A percentile compares a stretch with the other conserved stretches of the same genome.
Conservation (phyloP, 2,113 vertebrate species). For the Galbula dea region DNA sequence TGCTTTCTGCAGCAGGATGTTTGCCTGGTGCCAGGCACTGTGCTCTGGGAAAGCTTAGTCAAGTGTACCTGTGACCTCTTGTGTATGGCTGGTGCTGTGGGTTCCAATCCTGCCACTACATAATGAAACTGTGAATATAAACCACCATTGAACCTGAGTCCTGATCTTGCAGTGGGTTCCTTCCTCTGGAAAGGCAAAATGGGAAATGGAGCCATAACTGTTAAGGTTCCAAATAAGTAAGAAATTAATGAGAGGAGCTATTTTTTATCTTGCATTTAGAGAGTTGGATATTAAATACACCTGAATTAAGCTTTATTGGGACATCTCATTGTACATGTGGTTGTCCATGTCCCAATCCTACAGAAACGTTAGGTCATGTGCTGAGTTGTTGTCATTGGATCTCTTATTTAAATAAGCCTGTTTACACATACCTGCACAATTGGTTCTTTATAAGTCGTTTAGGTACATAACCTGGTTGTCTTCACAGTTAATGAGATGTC, state of each 20-base stretch:
- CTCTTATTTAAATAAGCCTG: neutral
- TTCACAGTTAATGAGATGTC: neutral
- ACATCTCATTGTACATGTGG: neutral
- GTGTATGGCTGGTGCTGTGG: rapidly evolving
- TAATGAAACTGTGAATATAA: rapidly evolving
- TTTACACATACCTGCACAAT: neutral
- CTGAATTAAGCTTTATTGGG: neutral
- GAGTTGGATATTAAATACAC: neutral
- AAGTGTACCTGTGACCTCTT: neutral
- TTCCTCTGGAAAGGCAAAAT: neutral
- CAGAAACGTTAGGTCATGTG: neutral
- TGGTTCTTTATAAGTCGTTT: neutral
- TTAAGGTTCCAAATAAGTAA: neutral
- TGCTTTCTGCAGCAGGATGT: slow-evolving; percentile 16
- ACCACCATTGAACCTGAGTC: neutral
- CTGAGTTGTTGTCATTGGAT: neutral
- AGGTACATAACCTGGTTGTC: neutral
- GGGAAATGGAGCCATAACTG: rapidly evolving
- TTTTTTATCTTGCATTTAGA: neutral
- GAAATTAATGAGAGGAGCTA: neutral
- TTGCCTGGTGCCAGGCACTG: neutral
- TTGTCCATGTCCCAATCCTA: neutral
- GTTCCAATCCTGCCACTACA: neutral
- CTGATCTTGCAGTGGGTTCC: neutral
- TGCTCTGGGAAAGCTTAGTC: neutral